Conservation (phyloP, 2,113 vertebrate species). For the Eidolon helvum region DNA sequence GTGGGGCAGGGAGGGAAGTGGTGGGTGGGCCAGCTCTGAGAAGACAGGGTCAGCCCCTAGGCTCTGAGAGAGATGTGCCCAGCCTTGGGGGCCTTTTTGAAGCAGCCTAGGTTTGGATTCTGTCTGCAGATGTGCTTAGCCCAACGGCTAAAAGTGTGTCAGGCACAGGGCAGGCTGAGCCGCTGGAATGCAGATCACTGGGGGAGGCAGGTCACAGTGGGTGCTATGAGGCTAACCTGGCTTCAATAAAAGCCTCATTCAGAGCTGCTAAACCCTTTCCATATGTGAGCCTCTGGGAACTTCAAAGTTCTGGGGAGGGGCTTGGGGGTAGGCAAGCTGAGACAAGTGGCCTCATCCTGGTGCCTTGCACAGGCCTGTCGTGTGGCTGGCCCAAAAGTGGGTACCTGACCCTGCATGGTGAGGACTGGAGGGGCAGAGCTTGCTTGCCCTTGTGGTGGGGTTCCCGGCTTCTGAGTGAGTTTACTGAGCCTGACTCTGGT, state of each 20-base stretch:
- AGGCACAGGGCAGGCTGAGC: not conserved
- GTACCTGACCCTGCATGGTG: not conserved
- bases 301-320: not conserved
- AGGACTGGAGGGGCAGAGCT: not conserved
- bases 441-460: not conserved
- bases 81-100: not conserved
- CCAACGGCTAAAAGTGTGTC: not conserved
- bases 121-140: not conserved
- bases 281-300: constrained; percentile 73
- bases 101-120: not conserved
- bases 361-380: not conserved
- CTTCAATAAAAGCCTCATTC: constrained; percentile 75
- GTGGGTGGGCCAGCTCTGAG: not conserved
- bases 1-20: not conserved
- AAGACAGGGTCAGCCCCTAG: not conserved
- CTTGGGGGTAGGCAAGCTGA: not conserved
- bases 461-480: not conserved
- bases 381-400: not conserved
- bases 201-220: not conserved
- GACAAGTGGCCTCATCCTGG: not conserved
- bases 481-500: not conserved
- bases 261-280: constrained; percentile 76
- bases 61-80: not conserved
- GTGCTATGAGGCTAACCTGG: constrained; percentile 62
- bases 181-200: accelerated